phyloP scores from a whole-genome alignment of 2,888 invertebrate species.

The Philhelius pedissequus region DNA sequence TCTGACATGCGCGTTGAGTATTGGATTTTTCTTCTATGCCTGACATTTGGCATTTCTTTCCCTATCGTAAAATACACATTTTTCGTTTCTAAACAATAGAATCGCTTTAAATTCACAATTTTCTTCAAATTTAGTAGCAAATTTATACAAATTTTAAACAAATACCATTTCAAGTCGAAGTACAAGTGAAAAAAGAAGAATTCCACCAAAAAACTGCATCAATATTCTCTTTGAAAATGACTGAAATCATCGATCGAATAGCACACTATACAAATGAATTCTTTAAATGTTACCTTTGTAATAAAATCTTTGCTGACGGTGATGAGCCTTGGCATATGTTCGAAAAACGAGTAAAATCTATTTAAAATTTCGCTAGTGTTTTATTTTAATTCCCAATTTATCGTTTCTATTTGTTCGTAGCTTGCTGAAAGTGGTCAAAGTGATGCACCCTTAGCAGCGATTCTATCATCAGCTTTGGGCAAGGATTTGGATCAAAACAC shows the following conservation, averaged over 20 bases:
- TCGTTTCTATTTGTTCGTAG: background rate
- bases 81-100: background rate
- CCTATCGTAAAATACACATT: slow-evolving; percentile 4
- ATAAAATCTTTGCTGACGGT: slow-evolving; percentile 50
- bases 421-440: slow-evolving; percentile 46
- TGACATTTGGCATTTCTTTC: slow-evolving; percentile 35
- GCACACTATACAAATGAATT: slow-evolving; percentile 45
- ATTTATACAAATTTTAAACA: background rate
- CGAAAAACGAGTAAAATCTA: slow-evolving; percentile 60
- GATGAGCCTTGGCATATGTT: slow-evolving; percentile 67
- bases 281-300: slow-evolving; percentile 67
- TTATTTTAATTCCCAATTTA: background rate
- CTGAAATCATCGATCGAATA: slow-evolving; percentile 40
- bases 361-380: background rate
- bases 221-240: slow-evolving; percentile 24
- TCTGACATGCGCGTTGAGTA: slow-evolving; percentile 39
- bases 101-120: background rate
- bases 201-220: background rate
- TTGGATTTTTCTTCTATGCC: background rate
- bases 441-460: slow-evolving; percentile 50
- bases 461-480: slow-evolving; percentile 67
- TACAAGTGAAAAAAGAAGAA: background rate
- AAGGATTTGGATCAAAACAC: slow-evolving; percentile 79
- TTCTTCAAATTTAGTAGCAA: background rate
- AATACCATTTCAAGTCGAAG: background rate